Percentiles rank a stretch among this genome's conserved stretches.
phyloP scores from a whole-genome alignment of 2,797 vertebrate species.

The Gallirallus australis region DNA sequence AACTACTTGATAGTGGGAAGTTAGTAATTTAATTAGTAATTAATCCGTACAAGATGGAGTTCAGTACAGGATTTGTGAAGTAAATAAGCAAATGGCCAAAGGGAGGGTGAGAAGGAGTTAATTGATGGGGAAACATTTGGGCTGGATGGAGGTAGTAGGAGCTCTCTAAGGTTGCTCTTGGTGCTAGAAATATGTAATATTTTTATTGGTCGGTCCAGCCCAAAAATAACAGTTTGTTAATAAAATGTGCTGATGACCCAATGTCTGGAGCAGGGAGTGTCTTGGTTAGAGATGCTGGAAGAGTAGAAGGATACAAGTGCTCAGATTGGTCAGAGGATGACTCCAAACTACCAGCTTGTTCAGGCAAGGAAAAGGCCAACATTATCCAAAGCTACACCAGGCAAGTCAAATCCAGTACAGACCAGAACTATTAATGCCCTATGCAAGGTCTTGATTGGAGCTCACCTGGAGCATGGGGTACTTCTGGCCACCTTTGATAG shows the following conservation, averaged over 20 bases:
- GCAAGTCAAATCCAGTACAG: neutral
- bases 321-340: neutral
- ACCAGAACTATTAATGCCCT: constrained; percentile 50
- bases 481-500: neutral
- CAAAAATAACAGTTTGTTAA: constrained; percentile 8
- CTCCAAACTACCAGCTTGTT: neutral
- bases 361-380: constrained; percentile 19
- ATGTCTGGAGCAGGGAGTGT: constrained; percentile 39
- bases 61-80: neutral
- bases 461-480: neutral
- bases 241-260: constrained; percentile 28
- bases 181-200: neutral
- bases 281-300: neutral
- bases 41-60: neutral
- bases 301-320: neutral
- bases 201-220: constrained; percentile 28
- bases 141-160: constrained; percentile 9
- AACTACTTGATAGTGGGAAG: neutral
- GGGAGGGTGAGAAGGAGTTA: neutral
- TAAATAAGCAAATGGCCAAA: neutral
- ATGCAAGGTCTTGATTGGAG: neutral
- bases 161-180: neutral
- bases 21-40: neutral
- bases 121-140: neutral
- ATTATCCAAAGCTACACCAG: neutral